phyloP scores from a whole-genome alignment of 2,797 vertebrate species.

The Ataeniobius toweri region DNA sequence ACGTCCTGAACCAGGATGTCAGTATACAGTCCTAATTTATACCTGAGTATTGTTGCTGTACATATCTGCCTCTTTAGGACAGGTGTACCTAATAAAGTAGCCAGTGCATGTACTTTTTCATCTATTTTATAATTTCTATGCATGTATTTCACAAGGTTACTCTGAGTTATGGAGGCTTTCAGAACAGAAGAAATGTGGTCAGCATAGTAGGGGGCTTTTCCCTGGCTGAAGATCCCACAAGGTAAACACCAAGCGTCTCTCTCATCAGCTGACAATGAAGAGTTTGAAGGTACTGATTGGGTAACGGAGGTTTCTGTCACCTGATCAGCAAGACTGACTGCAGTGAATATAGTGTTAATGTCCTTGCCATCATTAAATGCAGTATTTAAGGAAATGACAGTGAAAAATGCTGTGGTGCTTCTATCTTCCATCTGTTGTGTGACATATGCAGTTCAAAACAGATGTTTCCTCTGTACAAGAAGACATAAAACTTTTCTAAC shows the following conservation, averaged over 20 bases:
- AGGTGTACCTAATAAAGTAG: neutral
- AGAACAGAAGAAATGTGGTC: constrained; percentile 92
- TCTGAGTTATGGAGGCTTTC: constrained; percentile 93
- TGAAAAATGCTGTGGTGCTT: neutral
- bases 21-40: neutral
- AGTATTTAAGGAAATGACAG: neutral
- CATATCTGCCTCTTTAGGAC: neutral
- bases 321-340: neutral
- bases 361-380: neutral
- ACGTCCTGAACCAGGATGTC: neutral
- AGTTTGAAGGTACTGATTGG: too few species aligned
- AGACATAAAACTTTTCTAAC: too few species aligned
- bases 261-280: too few species aligned
- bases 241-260: constrained; percentile 71
- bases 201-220: constrained; percentile 86
- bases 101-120: neutral
- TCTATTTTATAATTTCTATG: neutral
- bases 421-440: neutral
- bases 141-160: constrained; percentile 83
- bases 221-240: constrained; percentile 89
- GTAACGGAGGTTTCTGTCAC: neutral
- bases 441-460: neutral
- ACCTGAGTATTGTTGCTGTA: neutral
- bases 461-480: too few species aligned
- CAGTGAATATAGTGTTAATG: neutral